A percentile compares a stretch with the other conserved stretches of the same genome.
phyloP scores from a whole-genome alignment of 1,140 invertebrate species.

The Artemia franciscana region DNA sequence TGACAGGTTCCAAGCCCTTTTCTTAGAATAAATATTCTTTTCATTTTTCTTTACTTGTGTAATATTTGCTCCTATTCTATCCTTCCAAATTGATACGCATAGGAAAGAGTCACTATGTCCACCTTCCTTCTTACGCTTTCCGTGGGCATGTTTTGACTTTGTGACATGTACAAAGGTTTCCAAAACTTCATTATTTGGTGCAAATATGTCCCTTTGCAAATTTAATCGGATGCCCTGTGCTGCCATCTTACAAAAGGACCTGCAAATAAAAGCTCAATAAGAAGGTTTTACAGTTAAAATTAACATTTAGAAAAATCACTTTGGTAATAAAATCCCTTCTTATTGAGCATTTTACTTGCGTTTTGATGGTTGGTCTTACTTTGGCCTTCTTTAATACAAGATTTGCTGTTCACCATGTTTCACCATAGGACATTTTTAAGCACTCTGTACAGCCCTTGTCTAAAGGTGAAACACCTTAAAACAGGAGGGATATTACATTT shows the following conservation, averaged over 20 bases:
- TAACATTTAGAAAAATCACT: too few relatives aligned
- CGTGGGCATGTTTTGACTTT: slow-evolving; percentile 31
- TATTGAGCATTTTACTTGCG: too few relatives aligned
- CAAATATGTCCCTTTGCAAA: slow-evolving; percentile 58
- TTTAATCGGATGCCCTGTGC: slow-evolving; percentile 5
- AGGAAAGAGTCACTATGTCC: slow-evolving; percentile 32
- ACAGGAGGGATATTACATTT: too few relatives aligned
- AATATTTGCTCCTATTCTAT: slow-evolving; percentile 38
- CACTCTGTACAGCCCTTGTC: too few relatives aligned
- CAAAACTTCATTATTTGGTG: slow-evolving; percentile 49
- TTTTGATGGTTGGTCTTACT: too few relatives aligned
- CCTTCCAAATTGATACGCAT: slow-evolving; percentile 44
- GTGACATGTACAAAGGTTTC: slow-evolving; percentile 52
- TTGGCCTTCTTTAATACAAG: too few relatives aligned
- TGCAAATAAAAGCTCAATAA: neutral
- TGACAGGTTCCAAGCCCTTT: slow-evolving; percentile 46
- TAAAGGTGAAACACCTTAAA: too few relatives aligned
- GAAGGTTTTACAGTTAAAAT: too few relatives aligned
- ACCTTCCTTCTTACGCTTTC: slow-evolving; percentile 38
- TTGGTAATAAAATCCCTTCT: too few relatives aligned
- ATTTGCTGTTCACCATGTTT: too few relatives aligned
- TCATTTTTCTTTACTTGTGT: slow-evolving; percentile 59
- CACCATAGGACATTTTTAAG: too few relatives aligned
- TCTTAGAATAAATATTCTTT: slow-evolving; percentile 54
- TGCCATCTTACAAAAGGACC: slow-evolving; percentile 3